A percentile compares a stretch with the other conserved stretches of the same genome.
phyloP scores from a whole-genome alignment of 2,888 invertebrate species.

The Neria commutata region DNA sequence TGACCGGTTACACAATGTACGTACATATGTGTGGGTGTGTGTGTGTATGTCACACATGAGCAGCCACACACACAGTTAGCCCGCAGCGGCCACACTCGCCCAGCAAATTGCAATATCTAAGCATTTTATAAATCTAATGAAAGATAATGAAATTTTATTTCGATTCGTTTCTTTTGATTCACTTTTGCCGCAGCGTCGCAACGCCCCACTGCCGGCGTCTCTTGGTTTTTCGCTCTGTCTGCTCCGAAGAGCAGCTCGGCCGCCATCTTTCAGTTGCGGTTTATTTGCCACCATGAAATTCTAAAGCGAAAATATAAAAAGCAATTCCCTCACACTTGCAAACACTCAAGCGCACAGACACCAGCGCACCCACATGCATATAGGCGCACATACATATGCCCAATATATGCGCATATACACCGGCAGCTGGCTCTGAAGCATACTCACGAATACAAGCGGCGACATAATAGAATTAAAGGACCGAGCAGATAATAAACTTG shows the following conservation, averaged over 20 bases:
- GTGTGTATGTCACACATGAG: neutral
- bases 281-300: neutral
- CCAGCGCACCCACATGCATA: neutral
- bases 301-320: neutral
- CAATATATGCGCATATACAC: too few relatives aligned
- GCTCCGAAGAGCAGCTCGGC: too few relatives aligned
- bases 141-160: conserved; percentile 52
- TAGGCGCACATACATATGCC: too few relatives aligned
- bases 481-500: conserved; percentile 51
- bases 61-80: neutral
- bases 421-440: too few relatives aligned
- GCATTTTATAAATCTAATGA: conserved; percentile 50
- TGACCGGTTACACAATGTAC: conserved; percentile 19
- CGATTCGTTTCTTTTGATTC: conserved; percentile 40
- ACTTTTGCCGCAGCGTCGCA: too few relatives aligned
- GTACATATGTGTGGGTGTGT: conserved; percentile 17
- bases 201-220: too few relatives aligned
- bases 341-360: neutral
- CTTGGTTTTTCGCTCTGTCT: conserved; percentile 3
- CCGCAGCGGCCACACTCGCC: neutral
- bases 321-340: neutral
- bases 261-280: neutral
- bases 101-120: neutral
- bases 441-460: conserved; percentile 10
- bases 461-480: conserved; percentile 51